Evolutionary conservation across 2,888 invertebrate species (phyloP).

Genomic region (Dynastes maya): DNA sequence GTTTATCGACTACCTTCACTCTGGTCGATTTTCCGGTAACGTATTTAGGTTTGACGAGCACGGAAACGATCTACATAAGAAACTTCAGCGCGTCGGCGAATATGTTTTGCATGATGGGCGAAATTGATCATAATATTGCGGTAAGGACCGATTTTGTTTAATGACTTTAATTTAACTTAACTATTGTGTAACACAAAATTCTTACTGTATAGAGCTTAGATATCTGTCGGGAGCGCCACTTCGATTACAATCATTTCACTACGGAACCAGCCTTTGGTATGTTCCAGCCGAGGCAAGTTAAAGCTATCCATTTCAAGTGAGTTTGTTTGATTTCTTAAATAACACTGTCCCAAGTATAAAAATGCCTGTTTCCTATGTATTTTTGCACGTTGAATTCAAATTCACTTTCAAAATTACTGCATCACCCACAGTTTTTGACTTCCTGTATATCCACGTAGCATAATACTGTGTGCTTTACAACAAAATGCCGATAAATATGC

Average conservation of each 20-base stretch:
- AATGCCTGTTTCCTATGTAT: too few relatives aligned
- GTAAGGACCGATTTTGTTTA: slow-evolving; percentile 58
- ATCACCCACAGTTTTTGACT: too few relatives aligned
- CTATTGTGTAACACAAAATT: background rate
- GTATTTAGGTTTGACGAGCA: slow-evolving; percentile 65
- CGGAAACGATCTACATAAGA: slow-evolving; percentile 66
- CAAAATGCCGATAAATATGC: too few relatives aligned
- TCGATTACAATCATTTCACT: slow-evolving; percentile 43
- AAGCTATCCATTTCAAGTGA: slow-evolving; percentile 52
- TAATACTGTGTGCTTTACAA: too few relatives aligned
- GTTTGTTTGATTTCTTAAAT: background rate
- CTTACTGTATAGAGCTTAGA: slow-evolving; percentile 55
- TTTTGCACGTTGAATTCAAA: too few relatives aligned
- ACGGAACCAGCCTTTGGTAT: slow-evolving; percentile 48
- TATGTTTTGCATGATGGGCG: slow-evolving; percentile 68
- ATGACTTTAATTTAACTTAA: slow-evolving; percentile 1
- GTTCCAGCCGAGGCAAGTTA: slow-evolving; percentile 49
- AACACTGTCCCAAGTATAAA: too few relatives aligned
- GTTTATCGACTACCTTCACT: slow-evolving; percentile 66
- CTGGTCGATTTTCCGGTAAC: slow-evolving; percentile 69
- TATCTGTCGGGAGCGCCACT: background rate
- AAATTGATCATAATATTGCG: slow-evolving; percentile 61
- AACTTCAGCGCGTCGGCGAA: slow-evolving; percentile 68
- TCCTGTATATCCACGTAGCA: too few relatives aligned
- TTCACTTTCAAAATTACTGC: too few relatives aligned